These are phyloP conservation scores for Nemopilema nomurai DNA, from an alignment of 30 jellyfish, hydroid and myxozoan genomes.

Conservation along the genomic window DNA sequence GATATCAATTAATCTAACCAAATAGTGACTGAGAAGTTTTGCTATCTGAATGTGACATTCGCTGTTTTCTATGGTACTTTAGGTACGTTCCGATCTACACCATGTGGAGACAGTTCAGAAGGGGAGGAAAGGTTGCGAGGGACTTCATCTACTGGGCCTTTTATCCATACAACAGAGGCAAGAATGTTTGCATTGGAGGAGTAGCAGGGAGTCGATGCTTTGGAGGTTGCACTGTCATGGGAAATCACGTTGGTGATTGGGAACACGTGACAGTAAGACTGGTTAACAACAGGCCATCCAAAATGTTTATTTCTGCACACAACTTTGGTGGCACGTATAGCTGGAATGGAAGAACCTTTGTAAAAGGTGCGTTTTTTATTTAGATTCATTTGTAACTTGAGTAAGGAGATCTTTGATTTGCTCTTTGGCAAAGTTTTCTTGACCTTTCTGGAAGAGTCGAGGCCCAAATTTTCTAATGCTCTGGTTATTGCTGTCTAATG, in stretches of 20 bases:
- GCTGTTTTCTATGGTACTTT: too few species aligned
- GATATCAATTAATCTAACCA: too few species aligned
- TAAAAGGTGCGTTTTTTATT: conserved; percentile 13
- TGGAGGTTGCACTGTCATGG: conserved; percentile 47
- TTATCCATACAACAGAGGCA: conserved; percentile 69
- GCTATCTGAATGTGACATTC: too few species aligned
- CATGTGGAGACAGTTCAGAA: conserved; percentile 18
- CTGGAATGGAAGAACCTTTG: conserved; percentile 25
- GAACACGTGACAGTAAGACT: conserved; percentile 67
- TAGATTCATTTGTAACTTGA: too few species aligned
- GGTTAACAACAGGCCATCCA: conserved; percentile 17
- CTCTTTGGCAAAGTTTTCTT: neutral
- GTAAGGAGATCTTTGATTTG: neutral
- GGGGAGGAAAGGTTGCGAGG: conserved; percentile 4
- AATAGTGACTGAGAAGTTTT: too few species aligned
- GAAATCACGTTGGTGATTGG: conserved; percentile 78
- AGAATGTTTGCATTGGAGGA: conserved; percentile 57
- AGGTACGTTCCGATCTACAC: conserved; percentile 21
- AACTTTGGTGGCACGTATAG: conserved; percentile 45
- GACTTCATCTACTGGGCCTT: conserved; percentile 51
- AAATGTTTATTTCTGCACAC: conserved; percentile 43
- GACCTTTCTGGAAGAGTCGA: neutral
- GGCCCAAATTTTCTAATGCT: too few species aligned
- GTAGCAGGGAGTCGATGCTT: conserved; percentile 7
- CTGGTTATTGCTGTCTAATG: too few species aligned